Evolutionary conservation across 2,888 invertebrate species (phyloP).

Genomic region (Patella depressa): DNA sequence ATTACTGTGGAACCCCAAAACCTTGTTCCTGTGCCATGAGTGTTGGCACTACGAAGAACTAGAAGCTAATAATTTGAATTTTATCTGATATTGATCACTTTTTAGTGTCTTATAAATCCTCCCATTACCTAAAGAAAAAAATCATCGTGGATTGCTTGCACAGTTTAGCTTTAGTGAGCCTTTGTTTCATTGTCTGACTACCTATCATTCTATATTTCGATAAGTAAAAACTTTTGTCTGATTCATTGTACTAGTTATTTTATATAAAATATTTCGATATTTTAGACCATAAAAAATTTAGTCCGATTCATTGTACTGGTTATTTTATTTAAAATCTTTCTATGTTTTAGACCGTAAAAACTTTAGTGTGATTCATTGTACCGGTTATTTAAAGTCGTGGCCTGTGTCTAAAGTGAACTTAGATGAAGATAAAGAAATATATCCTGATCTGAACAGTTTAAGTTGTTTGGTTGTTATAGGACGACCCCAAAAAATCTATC

Average conservation of each 20-base stretch:
- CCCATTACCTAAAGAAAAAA: too few relatives aligned
- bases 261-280: slow-evolving; percentile 20
- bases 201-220: too few relatives aligned
- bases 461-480: slow-evolving; percentile 92
- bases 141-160: too few relatives aligned
- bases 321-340: slow-evolving; percentile 9
- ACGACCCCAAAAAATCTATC: slow-evolving; percentile 78
- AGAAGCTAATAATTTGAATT: too few relatives aligned
- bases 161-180: too few relatives aligned
- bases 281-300: slow-evolving; percentile 83
- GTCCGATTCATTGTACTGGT: slow-evolving; percentile 78
- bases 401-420: slow-evolving; percentile 83
- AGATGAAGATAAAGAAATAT: slow-evolving; percentile 78
- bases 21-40: too few relatives aligned
- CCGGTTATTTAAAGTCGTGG: slow-evolving; percentile 94
- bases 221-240: too few relatives aligned
- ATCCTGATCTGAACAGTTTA: slow-evolving; percentile 79
- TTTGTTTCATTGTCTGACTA: too few relatives aligned
- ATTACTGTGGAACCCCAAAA: too few relatives aligned
- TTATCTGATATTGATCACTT: too few relatives aligned
- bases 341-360: slow-evolving; percentile 79
- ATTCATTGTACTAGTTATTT: not conserved
- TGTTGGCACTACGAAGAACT: too few relatives aligned
- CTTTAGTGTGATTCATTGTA: slow-evolving; percentile 91
- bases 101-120: too few relatives aligned